Evolutionary conservation across 2,888 invertebrate genomes (phyloP), one percentile per base, ranked within the genome.

Genomic region (Melangyna quadrimaculata): DNA sequence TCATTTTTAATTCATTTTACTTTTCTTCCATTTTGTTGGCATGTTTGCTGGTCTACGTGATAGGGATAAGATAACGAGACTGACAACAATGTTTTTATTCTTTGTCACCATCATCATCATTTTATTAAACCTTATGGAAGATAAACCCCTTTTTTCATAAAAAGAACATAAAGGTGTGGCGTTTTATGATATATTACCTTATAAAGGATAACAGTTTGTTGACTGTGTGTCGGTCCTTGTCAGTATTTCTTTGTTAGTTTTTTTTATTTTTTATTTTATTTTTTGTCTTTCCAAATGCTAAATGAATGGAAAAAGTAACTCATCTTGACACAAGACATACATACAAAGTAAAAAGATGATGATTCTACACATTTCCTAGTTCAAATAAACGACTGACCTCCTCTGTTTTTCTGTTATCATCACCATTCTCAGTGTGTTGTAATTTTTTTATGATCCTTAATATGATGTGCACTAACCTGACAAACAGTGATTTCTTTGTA

Each of bases 401-500:
- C n/a, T n/a, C n/a, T 45, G 29, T 45, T 27, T 24, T 67, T 17
- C 67, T 32, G 32, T 75, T 75, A 74, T 70, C 80, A 74, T 70
- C 80, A 80, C 61, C 40, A 55, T 29, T 74, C 69, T 45, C 24
- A 35, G 43, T 32, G 22, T 35, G 45, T 5, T 45, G 3, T 43
- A 3, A 9, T 22, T 32, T 27, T 9, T 55, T 45, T 29, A 40
- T 55, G 35, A 19, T 24, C 22, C 48, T 43, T 51, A 9, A 19
- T 43, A 57, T 78, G 48, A 43, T 24, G 29, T 73, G 43, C 32
- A 37, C 75, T 29, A 57, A 29, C 27, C 45, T 55, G 53, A 45
- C 53, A 78, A 82, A 78, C 78, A 69, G 73, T 69, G 78, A 78
- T 82, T 78, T 82, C 82, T 24, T 82, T 78, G 78, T 82, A 78